Evolutionary conservation across 2,888 invertebrate genomes (phyloP).

Genomic region (Arge pagana): DNA sequence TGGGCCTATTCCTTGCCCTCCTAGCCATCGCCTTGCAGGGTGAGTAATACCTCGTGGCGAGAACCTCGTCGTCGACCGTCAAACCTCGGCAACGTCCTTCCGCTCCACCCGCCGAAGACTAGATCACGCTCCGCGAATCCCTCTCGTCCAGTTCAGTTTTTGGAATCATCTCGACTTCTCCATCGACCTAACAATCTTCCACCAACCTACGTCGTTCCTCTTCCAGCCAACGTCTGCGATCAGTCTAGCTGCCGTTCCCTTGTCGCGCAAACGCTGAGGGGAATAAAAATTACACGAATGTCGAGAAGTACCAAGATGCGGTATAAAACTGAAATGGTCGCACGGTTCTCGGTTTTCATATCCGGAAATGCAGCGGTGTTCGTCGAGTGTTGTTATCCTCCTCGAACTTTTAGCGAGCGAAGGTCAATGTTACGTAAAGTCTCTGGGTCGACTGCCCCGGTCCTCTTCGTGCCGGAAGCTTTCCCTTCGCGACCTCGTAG

Average conservation of each 20-base stretch:
- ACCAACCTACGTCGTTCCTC: too few species aligned
- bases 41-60: slow-evolving; percentile 55
- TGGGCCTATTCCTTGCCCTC: slow-evolving; percentile 62
- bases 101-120: slow-evolving; percentile 6
- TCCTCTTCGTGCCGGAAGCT: background rate
- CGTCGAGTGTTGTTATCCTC: slow-evolving; percentile 27
- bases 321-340: too few species aligned
- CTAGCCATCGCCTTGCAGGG: slow-evolving; percentile 64
- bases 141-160: too few species aligned
- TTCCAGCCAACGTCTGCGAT: too few species aligned
- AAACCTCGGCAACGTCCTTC: slow-evolving; percentile 8
- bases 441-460: slow-evolving; percentile 25
- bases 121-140: background rate
- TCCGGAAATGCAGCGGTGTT: too few species aligned
- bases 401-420: slow-evolving; percentile 45
- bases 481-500: background rate
- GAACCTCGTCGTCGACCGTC: slow-evolving; percentile 7
- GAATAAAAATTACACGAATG: too few species aligned
- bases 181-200: background rate
- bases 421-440: slow-evolving; percentile 53
- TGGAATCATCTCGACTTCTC: background rate
- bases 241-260: too few species aligned
- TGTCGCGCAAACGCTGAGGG: too few species aligned
- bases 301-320: too few species aligned
- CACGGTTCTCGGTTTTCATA: background rate